Evolutionary conservation across 1,140 invertebrate species (phyloP), one percentile per base, ranked within the genome.

Genomic region (Streblospio benedicti): DNA sequence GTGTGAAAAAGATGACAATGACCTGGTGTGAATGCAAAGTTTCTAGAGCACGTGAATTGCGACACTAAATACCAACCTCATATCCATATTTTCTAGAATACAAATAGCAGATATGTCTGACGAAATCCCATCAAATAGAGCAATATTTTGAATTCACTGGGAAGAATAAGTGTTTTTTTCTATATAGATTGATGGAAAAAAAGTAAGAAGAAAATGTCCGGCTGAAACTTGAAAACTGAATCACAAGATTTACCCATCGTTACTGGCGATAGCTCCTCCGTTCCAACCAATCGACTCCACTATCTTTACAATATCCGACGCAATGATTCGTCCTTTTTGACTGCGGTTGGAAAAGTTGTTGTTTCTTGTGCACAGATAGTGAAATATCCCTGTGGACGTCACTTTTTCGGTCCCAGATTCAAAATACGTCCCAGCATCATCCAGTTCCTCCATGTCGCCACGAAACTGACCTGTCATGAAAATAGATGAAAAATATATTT

Each of bases 341-440:
- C 73, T 71, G 9, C 76, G 55, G 52, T 76, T 78, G 6, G 71
- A 73, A 66, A 78, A 77, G 63, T 76, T 69, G 58, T 78, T 78
- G 62, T 78, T 78, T 20, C 75, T 65, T 0, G 75, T 76, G 53
- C 68, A 70, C 65, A 78, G 71, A 57, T 72, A 77, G 55, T 76
- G 68, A 20, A 38, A 56, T 9, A 68, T 71, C 18, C 74, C 75
- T 14, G 59, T 27, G 25, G 63, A 62, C 2, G 67, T 71, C 0
- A 74, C 55, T 57, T 71, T 65, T 28, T 64, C 33, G 6, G 71
- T 65, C 2, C 65, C 71, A 33, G 76, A 67, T 60, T 78, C 69
- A 67, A 74, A 78, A 56, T 77, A 75, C 16, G 74, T 74, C n/a
- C 73, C 71, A 38, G 72, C 73, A 62, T 78, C 71, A 64, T 78